Conservation (phyloP, 2,888 invertebrate genomes). For the Ophion obscuratus region DNA sequence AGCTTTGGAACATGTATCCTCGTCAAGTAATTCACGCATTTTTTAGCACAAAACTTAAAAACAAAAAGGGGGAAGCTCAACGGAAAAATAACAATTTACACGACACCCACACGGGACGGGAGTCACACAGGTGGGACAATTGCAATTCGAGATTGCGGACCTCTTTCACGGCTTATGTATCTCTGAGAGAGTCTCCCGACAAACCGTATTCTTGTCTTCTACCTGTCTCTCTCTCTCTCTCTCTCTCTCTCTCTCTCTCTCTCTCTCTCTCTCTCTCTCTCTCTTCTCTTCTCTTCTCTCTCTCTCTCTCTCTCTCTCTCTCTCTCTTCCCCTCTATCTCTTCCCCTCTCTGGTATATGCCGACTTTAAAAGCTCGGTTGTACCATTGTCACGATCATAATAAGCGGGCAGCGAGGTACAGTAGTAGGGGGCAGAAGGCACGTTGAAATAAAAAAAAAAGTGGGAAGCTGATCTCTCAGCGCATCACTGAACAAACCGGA, state of each 20-base stretch:
- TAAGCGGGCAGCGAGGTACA: constrained; percentile 26
- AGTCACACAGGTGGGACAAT: constrained; percentile 52
- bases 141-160: constrained; percentile 52
- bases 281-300: no score
- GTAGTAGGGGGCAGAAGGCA: neutral
- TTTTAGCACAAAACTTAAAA: constrained; percentile 3
- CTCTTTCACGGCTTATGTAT: constrained; percentile 44
- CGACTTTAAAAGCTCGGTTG: constrained; percentile 57
- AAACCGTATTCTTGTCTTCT: constrained; percentile 14
- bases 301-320: constrained; percentile 18
- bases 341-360: constrained; percentile 28
- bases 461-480: constrained; percentile 16
- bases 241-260: neutral
- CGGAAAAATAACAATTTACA: constrained; percentile 47
- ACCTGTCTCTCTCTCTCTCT: constrained; percentile 18
- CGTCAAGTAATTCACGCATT: neutral
- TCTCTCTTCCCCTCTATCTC: no score
- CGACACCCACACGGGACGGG: constrained; percentile 35
- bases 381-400: constrained; percentile 57
- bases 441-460: constrained; percentile 43
- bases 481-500: constrained; percentile 47
- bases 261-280: constrained; percentile 24
- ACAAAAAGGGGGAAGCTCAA: constrained; percentile 13
- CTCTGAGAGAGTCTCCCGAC: constrained; percentile 14
- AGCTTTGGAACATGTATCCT: neutral